phyloP scores from a whole-genome alignment of 2,888 invertebrate species.

The Chrysolina americana region DNA sequence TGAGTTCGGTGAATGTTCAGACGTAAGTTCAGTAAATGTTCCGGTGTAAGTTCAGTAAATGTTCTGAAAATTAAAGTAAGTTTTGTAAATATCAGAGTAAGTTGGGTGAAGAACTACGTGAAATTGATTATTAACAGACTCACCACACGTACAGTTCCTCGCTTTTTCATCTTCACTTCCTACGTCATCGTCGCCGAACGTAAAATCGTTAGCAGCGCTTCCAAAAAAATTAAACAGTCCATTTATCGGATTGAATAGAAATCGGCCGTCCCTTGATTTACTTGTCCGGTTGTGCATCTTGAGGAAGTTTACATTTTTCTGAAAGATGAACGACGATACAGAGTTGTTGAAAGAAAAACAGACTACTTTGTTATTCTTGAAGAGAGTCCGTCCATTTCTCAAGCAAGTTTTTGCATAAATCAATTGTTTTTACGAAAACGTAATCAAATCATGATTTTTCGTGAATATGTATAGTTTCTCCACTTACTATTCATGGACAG shows the following conservation, averaged over 20 bases:
- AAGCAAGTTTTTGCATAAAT: too few species aligned
- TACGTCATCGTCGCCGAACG: constrained; percentile 38
- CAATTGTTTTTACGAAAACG: too few species aligned
- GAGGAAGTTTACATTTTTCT: constrained; percentile 28
- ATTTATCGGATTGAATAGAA: constrained; percentile 47
- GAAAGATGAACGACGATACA: not conserved
- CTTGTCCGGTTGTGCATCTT: not conserved
- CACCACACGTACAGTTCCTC: constrained; percentile 49
- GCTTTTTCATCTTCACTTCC: constrained; percentile 38
- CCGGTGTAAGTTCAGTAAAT: not conserved
- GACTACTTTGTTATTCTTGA: too few species aligned
- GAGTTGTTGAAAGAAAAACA: too few species aligned
- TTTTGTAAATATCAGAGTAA: not conserved
- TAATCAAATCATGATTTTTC: too few species aligned
- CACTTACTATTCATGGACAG: too few species aligned
- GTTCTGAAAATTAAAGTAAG: not conserved
- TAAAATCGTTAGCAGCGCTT: constrained; percentile 33
- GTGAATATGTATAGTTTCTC: too few species aligned
- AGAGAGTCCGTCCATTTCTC: too few species aligned
- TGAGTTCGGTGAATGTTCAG: too few species aligned
- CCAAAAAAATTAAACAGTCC: constrained; percentile 43
- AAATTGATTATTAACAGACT: constrained; percentile 13
- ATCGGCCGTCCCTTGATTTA: constrained; percentile 39
- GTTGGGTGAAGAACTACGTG: not conserved
- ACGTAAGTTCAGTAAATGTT: too few species aligned